Base-by-base conservation (phyloP, 2,888 invertebrate genomes). In the Pseudococcus viburni region DNA sequence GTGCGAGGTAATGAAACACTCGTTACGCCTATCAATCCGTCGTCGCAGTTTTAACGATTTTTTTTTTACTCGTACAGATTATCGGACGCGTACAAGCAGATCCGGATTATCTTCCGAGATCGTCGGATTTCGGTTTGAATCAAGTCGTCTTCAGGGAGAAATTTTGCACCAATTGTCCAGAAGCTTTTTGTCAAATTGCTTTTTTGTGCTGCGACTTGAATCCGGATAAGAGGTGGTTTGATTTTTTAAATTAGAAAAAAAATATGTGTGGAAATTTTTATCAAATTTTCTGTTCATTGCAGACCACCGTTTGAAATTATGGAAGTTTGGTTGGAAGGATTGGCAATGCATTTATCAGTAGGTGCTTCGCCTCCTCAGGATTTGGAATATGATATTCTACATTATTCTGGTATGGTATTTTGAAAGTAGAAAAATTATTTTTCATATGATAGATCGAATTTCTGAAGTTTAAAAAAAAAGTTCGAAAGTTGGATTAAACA, bases 61-160 rank as follows among this genome's bases (percentile, higher is more conserved):
- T 64, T 64, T 64, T 33, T 33, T 33, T 33, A 1, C 26, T 33
- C 26, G 26, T 90, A 22, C 22, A 90, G 96, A 97, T 98, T 90
- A 98, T 98, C 91, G 98, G 98, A 0, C 94, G 98, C 77, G 97
- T 98, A 7, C 96, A 96, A 89, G 98, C 98, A 0, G 98, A 98
- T 93, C 98, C 98, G 0, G 98, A 98, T 92, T 96, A 95, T 91
- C 93, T 98, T 90, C 98, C 98, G 3, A 94, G 98, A 68, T 96
- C 97, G 0, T 94, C 95, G 64, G 98, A 98, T 92, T 98, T 98
- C 92, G 98, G 98, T 0, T 93, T 98, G 26, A 97, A 98, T 92
- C 96, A 97, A 91, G 93, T 94, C 89, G 94, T 95, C 7, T 98
- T 98, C 91, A 93, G 95, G 87, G 96, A 96, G 90, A 96, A 96